Evolutionary conservation across 2,888 invertebrate genomes (phyloP), one percentile per base, ranked within the genome.

Genomic region (Dicyrtomina minuta): DNA sequence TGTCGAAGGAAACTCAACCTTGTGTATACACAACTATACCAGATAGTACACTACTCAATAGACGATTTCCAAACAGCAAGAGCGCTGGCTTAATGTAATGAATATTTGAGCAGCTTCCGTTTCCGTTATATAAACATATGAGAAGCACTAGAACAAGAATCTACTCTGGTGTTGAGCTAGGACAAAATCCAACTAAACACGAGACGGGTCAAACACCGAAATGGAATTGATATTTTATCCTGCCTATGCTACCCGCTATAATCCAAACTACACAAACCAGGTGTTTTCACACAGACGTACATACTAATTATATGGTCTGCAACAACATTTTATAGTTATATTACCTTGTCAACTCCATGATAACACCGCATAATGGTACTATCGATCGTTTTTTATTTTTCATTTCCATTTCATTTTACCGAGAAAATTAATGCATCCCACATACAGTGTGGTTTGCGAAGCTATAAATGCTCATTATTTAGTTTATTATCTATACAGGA

Each of bases 201-300:
- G 26, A n/a, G 12, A 44, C 17, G 41, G 60, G 60, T 60, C 60
- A 60, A 60, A 60, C 39, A 43, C 60, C 60, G 43, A 60, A 43
- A 24, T 60, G 41, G 43, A 43, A 41, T 60, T 44, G 17, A 24
- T 4, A 17, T 22, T 6, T 20, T 58, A 33, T 58, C 33, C 5
- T 26, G 15, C 15, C 27, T n/a, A 55, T 27, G 55, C 26, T 26
- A 55, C 55, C 27, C 55, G 20, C 58, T n/a, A 20, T 12, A 39
- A 60, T 22, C 12, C 22, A 51, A 20, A 51, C 22, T 22, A 51
- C n/a, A 51, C 20, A 5, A 51, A 12, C 51, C 51, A 51, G 51
- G 51, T 51, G 51, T 51, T 51, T 22, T 51, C 51, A n/a, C 13
- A 46, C 3, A 46, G 17, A n/a, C 15, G 4, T 17, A 46, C 17